Evolutionary conservation across 2,888 invertebrate species (phyloP), one percentile per base, ranked within the genome.

Genomic region (Rhogogaster chlorosoma): DNA sequence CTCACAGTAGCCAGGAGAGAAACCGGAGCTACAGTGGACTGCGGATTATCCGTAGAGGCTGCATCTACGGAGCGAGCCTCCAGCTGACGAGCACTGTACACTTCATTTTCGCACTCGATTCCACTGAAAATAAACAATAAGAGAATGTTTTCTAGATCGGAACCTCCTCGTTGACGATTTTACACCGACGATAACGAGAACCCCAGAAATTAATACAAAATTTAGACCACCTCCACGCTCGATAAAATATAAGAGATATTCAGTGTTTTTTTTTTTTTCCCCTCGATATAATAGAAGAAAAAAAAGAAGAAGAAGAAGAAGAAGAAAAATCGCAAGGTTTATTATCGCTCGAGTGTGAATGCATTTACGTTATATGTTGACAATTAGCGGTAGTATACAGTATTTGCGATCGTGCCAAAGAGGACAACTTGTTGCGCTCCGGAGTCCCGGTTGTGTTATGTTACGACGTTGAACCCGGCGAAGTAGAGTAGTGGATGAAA

Each of bases 101-200:
- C 95, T 94, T 97, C 96, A 95, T 96, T 95, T 94, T 95, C 95
- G 95, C 95, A 95, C 95, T 97, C 97, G 94, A 97, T 95, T 93
- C 96, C 97, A 95, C 97, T 97, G 95, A 89, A 94, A 94, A 87
- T 88, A 86, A 91, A 88, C 88, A 87, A 91, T 89, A 91, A 75
- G 83, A 84, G 73, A 26, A 26, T 78, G 67, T 80, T 71, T 26
- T 61, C 61, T 61, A 61, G 22, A 67, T 49, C 71, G 82, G 45
- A 49, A 64, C n/a, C 78, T n/a, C 67, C 29, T 29, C 36, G 26
- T 29, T 29, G 26, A 12, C n/a, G 53, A 4, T 1, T 18, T 53
- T 53, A 5, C 0, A 53, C 53, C 18, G n/a, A n/a, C 53, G 53
- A 18, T 1, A n/a, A 26, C 9, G 22, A 9, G 12, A 61, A 61